Percentiles rank a stretch among this genome's conserved stretches.
These are phyloP conservation scores for Scortum barcoo DNA, from an alignment of 2,113 vertebrate genomes.

Conservation along the genomic window DNA sequence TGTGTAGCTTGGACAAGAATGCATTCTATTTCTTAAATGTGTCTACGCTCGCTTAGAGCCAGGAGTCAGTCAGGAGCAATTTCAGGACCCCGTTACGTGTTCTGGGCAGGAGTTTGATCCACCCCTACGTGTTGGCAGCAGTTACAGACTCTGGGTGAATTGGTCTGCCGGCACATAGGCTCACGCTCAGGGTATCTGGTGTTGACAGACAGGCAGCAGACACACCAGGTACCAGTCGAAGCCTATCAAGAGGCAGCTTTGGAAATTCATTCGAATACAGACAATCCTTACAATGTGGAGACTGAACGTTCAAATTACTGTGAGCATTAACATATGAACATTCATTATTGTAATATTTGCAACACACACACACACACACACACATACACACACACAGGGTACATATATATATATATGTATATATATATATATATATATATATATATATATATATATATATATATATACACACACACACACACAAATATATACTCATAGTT, in stretches of 20 bases:
- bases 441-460: not conserved
- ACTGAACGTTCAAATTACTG: slow-evolving; percentile 30
- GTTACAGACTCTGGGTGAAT: slow-evolving; percentile 50
- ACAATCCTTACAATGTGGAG: slow-evolving; percentile 38
- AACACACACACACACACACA: too few relatives aligned
- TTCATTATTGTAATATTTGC: not conserved
- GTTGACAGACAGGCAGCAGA: slow-evolving; percentile 81
- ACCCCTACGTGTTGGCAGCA: slow-evolving; percentile 68
- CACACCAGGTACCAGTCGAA: slow-evolving; percentile 77
- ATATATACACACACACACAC: too few relatives aligned
- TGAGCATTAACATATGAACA: not conserved
- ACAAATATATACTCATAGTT: not conserved
- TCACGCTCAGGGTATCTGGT: slow-evolving; percentile 68
- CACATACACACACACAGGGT: too few relatives aligned
- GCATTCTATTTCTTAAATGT: slow-evolving; percentile 65
- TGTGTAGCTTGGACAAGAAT: slow-evolving; percentile 56
- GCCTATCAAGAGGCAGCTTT: slow-evolving; percentile 68
- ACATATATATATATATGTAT: too few relatives aligned
- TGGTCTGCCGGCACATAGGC: slow-evolving; percentile 54
- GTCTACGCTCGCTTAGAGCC: slow-evolving; percentile 55
- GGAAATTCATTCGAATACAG: slow-evolving; percentile 62
- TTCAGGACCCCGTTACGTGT: slow-evolving; percentile 50
- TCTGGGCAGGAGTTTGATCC: slow-evolving; percentile 60
- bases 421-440: too few relatives aligned
- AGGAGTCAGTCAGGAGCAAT: slow-evolving; percentile 64